Conservation (phyloP, 53 echinoderm and acorn worm species). For the Zoroaster sp. region DNA sequence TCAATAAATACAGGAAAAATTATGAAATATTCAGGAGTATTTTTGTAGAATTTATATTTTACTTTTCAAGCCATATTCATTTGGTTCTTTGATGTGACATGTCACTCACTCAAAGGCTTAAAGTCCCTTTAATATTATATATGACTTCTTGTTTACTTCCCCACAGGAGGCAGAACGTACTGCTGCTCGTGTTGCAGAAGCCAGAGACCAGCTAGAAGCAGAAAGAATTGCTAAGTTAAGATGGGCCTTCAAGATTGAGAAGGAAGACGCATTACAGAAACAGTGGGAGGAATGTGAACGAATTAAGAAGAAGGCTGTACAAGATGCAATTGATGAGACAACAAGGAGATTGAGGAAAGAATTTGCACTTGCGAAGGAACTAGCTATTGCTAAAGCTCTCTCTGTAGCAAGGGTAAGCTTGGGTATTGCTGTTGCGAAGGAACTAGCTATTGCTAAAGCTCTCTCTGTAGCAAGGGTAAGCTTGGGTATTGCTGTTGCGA, state of each 20-base stretch:
- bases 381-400: conserved; percentile 86
- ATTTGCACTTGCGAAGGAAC: conserved; percentile 84
- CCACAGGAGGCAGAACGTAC: conserved; percentile 77
- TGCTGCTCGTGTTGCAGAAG: conserved; percentile 71
- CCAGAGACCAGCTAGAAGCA: conserved; percentile 77
- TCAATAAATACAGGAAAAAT: too few species aligned
- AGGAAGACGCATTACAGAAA: conserved; percentile 77
- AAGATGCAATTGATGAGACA: conserved; percentile 81
- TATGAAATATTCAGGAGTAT: too few species aligned
- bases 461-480: too few species aligned
- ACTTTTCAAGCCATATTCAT: too few species aligned
- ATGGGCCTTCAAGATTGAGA: conserved; percentile 81
- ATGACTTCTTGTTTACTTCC: background rate
- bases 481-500: too few species aligned
- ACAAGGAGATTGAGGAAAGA: conserved; percentile 71
- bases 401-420: conserved; percentile 87
- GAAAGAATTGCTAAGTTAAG: conserved; percentile 82
- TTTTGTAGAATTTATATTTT: too few species aligned
- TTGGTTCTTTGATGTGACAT: background rate
- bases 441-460: too few species aligned
- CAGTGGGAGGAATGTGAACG: conserved; percentile 97
- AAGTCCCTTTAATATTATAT: too few species aligned
- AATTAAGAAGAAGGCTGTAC: conserved; percentile 82
- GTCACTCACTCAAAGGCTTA: too few species aligned
- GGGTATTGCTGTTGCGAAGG: too few species aligned